Conservation (phyloP, 2,888 invertebrate genomes). For the Drosophila emarginata region DNA sequence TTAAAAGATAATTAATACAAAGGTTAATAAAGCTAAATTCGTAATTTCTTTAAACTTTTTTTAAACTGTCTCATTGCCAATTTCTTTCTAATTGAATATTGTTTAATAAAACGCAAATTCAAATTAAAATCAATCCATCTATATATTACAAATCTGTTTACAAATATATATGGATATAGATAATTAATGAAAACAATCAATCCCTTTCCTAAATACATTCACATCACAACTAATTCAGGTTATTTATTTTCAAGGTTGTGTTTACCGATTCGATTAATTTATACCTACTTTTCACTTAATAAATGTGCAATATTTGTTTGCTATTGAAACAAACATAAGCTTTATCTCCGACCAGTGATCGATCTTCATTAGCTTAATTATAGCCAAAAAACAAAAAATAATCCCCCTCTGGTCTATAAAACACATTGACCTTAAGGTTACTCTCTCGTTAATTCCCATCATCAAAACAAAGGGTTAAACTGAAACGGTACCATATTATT, state of each 20-base stretch:
- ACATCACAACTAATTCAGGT: constrained; percentile 2
- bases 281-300: constrained; percentile 33
- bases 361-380: constrained; percentile 35
- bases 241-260: constrained; percentile 47
- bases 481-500: constrained; percentile 50
- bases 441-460: constrained; percentile 26
- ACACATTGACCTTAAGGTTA: constrained; percentile 10
- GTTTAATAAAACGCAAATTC: no score
- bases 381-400: constrained; percentile 23
- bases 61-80: neutral
- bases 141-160: neutral
- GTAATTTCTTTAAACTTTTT: no score
- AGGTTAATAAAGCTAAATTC: neutral
- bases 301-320: constrained; percentile 33
- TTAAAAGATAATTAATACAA: neutral
- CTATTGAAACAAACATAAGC: constrained; percentile 26
- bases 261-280: constrained; percentile 24
- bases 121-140: no score
- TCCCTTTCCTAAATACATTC: neutral
- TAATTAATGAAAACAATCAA: neutral
- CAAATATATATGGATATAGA: neutral
- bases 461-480: constrained; percentile 8
- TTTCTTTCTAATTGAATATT: neutral
- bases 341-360: constrained; percentile 13
- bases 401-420: constrained; percentile 25